These are phyloP conservation scores for Ryuthela nishihirai DNA, from an alignment of 2,888 invertebrate genomes.

Conservation along the genomic window DNA sequence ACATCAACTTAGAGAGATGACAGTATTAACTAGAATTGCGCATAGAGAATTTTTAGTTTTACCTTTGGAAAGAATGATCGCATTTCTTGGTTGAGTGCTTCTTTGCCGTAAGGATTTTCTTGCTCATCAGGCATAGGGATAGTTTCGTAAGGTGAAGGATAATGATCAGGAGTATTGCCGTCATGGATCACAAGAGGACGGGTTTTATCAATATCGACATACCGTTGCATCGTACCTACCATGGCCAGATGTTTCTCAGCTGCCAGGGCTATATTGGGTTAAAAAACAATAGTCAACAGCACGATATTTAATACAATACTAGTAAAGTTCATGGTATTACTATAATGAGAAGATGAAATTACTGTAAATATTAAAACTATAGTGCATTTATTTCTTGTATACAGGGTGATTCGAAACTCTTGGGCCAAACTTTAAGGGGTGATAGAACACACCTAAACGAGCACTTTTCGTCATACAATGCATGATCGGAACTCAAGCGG, in stretches of 20 bases:
- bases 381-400: no score
- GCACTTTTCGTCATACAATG: no score
- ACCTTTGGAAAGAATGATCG: constrained; percentile 21
- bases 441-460: no score
- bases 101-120: constrained; percentile 1
- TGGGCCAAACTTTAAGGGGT: no score
- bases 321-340: no score
- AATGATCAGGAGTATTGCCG: constrained; percentile 17
- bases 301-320: no score
- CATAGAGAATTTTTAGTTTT: background rate
- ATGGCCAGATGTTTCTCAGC: constrained; percentile 29
- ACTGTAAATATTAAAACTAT: no score
- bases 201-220: constrained; percentile 35
- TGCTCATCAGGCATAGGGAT: constrained; percentile 27
- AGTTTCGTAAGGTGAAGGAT: constrained; percentile 27
- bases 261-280: constrained; percentile 21
- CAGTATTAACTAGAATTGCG: no score
- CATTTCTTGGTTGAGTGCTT: constrained; percentile 17
- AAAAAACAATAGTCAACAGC: no score
- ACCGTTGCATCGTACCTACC: constrained; percentile 30
- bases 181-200: constrained; percentile 29
- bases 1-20: background rate
- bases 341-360: no score
- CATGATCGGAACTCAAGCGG: no score
- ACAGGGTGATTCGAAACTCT: no score